Base-by-base conservation (phyloP, 2,888 invertebrate species). In the Hylaea fasciaria region DNA sequence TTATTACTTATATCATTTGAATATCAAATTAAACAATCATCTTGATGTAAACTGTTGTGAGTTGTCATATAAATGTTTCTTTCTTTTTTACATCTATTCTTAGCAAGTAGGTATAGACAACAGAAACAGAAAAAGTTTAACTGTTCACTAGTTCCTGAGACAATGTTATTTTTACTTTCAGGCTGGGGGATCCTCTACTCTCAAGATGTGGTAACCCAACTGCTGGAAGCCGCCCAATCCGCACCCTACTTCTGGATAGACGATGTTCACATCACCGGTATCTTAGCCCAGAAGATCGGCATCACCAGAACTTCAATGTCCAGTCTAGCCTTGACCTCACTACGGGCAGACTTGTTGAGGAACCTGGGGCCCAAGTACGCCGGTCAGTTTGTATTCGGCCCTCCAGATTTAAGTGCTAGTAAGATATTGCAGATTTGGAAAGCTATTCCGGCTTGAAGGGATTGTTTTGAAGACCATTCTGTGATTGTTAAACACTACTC, bases 191-290 rank as follows among this genome's bases (percentile, higher is more conserved):
- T 96, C 59, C 85, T 96, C 11, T 95, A 95, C 74, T 95, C 95
- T 0, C 90, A 93, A 43, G 95, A 95, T 77, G 93, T 94, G 40
- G 93, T 93, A 13, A 89, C 89, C 58, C 85, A 90, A 29, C 83
- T 95, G 12, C 94, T 94, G 50, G 87, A 86, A 55, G 93, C 93
- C 47, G 95, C 95, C 0, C 94, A 95, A 72, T 86, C 82, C 8
- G 85, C 92, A 2, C 94, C 93, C 1, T 96, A 95, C 78, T 96
- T 97, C 87, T 97, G 97, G 97, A 95, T 97, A 50, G 97, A 97
- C 78, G 97, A 97, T 81, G 96, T 96, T 37, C 96, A 95, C 73
- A 92, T 97, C 39, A 96, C 97, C 0, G 97, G 96, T 22, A 89
- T 94, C 0, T 77, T 95, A 56, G 94, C 94, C 0, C 84, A 92